Evolutionary conservation across 2,113 vertebrate species (phyloP).

Genomic region (Amphiprion ocellaris): DNA sequence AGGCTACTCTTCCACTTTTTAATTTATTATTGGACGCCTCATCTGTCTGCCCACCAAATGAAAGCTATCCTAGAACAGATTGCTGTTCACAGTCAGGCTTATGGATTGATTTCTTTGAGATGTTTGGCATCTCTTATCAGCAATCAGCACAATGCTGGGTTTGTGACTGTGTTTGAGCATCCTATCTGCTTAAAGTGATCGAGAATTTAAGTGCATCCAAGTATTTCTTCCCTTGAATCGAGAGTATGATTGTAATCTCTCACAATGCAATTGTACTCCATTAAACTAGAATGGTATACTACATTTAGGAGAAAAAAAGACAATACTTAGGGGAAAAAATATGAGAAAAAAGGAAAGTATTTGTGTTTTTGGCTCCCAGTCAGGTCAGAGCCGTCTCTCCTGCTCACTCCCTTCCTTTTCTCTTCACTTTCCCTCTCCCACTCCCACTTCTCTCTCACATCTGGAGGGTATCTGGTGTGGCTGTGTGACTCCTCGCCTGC

Average conservation of each 20-base stretch:
- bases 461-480: slow-evolving; percentile 87
- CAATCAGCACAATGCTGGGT: too few species aligned
- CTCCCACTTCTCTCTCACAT: slow-evolving; percentile 83
- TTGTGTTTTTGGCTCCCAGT: slow-evolving; percentile 76
- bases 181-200: neutral
- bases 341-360: slow-evolving; percentile 80
- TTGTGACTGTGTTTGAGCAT: neutral
- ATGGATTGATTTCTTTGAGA: neutral
- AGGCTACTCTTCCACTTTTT: slow-evolving; percentile 15
- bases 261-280: too few species aligned
- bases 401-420: slow-evolving; percentile 58
- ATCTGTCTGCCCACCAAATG: slow-evolving; percentile 7
- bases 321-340: slow-evolving; percentile 53
- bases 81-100: neutral
- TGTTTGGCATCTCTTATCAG: neutral
- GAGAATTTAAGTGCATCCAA: neutral
- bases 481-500: slow-evolving; percentile 74
- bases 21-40: slow-evolving; percentile 26
- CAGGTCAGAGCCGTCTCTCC: slow-evolving; percentile 52
- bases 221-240: neutral
- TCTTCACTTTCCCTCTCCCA: slow-evolving; percentile 57
- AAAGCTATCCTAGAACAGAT: slow-evolving; percentile 13
- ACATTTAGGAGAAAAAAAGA: neutral
- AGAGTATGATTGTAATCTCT: neutral
- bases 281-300: neutral